Conservation (phyloP, 1,140 invertebrate species). For the Anthonomus grandis region DNA sequence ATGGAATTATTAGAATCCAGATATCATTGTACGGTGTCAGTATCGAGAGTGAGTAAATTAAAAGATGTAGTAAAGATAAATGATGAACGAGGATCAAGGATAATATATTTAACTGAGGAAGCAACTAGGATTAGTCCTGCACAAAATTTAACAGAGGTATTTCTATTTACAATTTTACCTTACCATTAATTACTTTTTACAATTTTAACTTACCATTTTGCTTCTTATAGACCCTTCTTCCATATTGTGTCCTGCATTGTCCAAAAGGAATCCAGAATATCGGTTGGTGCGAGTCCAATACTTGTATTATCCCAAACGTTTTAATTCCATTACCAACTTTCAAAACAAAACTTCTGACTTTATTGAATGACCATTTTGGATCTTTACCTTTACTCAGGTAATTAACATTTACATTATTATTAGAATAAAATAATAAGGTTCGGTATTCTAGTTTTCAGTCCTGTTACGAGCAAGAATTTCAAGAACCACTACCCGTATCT, state of each 20-base stretch:
- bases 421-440: background rate
- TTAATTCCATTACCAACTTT: slow-evolving; percentile 62
- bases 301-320: slow-evolving; percentile 68
- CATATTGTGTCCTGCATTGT: slow-evolving; percentile 63
- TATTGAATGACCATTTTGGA: slow-evolving; percentile 64
- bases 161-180: background rate
- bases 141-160: slow-evolving; percentile 45
- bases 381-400: slow-evolving; percentile 70
- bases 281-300: slow-evolving; percentile 71
- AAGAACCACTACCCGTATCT: slow-evolving; percentile 53
- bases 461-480: slow-evolving; percentile 74
- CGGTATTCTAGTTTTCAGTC: slow-evolving; percentile 62
- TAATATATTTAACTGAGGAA: slow-evolving; percentile 61
- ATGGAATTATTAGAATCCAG: slow-evolving; percentile 81
- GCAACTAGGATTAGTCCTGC: slow-evolving; percentile 54
- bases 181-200: background rate
- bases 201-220: slow-evolving; percentile 36
- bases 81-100: slow-evolving; percentile 66
- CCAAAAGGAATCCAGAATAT: slow-evolving; percentile 46
- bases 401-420: slow-evolving; percentile 11
- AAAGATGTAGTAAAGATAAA: slow-evolving; percentile 72
- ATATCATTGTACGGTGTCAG: slow-evolving; percentile 72
- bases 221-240: slow-evolving; percentile 55
- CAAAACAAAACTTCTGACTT: slow-evolving; percentile 56
- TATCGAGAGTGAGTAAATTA: slow-evolving; percentile 79